These are phyloP conservation scores for Lepidurus couesii DNA, from an alignment of 1,140 invertebrate species.

Conservation along the genomic window DNA sequence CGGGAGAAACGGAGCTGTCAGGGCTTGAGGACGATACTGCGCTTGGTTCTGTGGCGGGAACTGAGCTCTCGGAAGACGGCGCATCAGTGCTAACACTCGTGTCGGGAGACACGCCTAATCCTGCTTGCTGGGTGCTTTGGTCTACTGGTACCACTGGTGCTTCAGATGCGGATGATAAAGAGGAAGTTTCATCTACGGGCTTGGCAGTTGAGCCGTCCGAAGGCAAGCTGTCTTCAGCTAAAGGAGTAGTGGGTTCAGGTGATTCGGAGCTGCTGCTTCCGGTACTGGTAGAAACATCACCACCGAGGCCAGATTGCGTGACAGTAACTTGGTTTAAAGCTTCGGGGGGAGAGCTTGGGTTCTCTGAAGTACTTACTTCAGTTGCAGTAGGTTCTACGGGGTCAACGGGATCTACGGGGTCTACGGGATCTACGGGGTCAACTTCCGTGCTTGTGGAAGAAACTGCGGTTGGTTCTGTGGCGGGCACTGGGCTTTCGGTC, in stretches of 20 bases:
- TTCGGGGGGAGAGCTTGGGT: conserved; percentile 26
- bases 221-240: conserved; percentile 26
- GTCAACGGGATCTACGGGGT: not conserved
- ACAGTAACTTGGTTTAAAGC: not conserved
- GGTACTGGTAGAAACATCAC: conserved; percentile 24
- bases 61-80: not conserved
- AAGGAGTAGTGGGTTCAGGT: conserved; percentile 26
- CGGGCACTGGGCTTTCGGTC: conserved; percentile 4
- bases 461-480: not conserved
- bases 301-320: too few relatives aligned
- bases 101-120: conserved; percentile 38
- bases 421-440: not conserved
- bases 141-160: not conserved
- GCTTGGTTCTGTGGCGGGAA: not conserved
- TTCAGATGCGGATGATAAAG: not conserved
- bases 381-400: too few relatives aligned
- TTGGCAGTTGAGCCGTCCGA: not conserved
- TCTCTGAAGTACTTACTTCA: not conserved
- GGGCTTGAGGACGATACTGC: not conserved
- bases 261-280: conserved; percentile 34
- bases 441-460: not conserved
- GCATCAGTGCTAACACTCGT: not conserved
- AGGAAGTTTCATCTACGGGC: conserved; percentile 12
- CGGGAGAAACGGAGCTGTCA: not conserved
- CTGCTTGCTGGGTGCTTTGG: not conserved